These are phyloP conservation scores for Gonatopus flavifemur DNA, from an alignment of 1,140 invertebrate species.

Conservation along the genomic window DNA sequence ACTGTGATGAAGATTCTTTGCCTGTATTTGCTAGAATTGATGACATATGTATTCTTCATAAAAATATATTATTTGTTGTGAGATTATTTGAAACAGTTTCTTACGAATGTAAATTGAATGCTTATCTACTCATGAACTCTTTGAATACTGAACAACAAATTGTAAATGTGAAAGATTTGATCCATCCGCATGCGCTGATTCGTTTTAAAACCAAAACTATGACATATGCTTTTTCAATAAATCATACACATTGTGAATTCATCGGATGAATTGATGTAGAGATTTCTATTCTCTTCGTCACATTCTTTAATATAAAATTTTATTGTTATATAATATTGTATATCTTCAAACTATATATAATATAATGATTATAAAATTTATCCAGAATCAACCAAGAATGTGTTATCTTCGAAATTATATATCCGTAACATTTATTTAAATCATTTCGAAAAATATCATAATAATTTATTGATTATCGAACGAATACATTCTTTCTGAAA, in stretches of 20 bases:
- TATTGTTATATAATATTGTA: neutral
- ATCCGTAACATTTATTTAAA: neutral
- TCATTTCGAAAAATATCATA: neutral
- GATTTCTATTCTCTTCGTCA: neutral
- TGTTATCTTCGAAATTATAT: neutral
- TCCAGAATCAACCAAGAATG: neutral
- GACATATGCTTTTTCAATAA: neutral
- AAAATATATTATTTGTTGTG: neutral
- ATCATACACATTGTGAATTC: too few relatives aligned
- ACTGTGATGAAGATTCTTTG: neutral
- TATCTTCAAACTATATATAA: neutral
- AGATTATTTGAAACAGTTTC: too few relatives aligned
- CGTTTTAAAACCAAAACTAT: neutral
- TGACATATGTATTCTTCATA: neutral
- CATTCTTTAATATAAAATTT: neutral
- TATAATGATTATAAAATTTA: neutral
- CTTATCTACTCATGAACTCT: neutral
- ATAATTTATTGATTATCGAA: neutral
- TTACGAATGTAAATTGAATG: neutral
- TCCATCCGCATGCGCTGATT: neutral
- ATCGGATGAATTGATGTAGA: neutral
- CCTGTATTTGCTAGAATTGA: neutral
- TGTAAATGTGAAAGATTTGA: neutral
- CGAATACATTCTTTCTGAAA: neutral
- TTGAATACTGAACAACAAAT: neutral